Conservation (phyloP, 2,797 vertebrate genomes). For the Tapera naevia region DNA sequence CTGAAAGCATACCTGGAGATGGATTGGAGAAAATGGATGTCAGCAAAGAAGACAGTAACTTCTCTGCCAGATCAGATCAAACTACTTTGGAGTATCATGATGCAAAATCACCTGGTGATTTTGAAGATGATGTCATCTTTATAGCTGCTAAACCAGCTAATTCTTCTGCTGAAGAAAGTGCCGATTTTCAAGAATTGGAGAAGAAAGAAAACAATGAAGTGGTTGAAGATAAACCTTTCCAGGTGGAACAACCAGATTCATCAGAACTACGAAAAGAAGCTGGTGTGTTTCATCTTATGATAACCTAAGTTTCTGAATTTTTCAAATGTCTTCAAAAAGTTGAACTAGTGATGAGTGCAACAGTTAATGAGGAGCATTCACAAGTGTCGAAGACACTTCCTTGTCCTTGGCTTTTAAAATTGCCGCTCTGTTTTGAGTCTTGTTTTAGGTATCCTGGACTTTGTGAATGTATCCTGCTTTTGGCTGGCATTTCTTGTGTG, state of each 20-base stretch:
- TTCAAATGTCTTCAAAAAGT: not conserved
- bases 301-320: not conserved
- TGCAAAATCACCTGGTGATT: constrained; percentile 77
- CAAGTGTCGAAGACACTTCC: not conserved
- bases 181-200: not conserved
- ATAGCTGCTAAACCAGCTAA: constrained; percentile 54
- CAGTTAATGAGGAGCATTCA: not conserved
- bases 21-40: constrained; percentile 61
- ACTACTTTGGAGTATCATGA: constrained; percentile 86
- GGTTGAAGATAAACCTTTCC: not conserved
- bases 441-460: not conserved
- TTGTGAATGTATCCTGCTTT: not conserved
- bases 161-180: constrained; percentile 21
- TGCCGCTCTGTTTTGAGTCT: not conserved
- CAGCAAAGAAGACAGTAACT: constrained; percentile 77
- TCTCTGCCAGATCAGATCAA: constrained; percentile 81
- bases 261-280: not conserved
- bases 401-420: not conserved
- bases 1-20: not conserved
- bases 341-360: not conserved
- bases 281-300: constrained; percentile 36
- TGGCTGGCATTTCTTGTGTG: not conserved
- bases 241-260: not conserved
- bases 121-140: constrained; percentile 69
- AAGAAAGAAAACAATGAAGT: constrained; percentile 3